These are phyloP conservation scores for Sternarchorhynchus goeldii DNA, from an alignment of 2,797 vertebrate species.

Conservation along the genomic window DNA sequence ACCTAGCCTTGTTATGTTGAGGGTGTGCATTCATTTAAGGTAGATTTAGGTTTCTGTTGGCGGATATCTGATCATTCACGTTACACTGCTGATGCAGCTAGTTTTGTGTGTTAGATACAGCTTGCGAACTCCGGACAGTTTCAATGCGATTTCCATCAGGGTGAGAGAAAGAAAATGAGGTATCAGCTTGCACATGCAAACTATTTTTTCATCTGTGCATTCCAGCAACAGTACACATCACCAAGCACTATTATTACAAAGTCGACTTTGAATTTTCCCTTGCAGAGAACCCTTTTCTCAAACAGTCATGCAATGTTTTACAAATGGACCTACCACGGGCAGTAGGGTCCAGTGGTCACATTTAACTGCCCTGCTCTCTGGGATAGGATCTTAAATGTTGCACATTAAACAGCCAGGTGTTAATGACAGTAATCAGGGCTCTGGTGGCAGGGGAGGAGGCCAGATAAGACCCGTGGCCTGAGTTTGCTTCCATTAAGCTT, in stretches of 20 bases:
- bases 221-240: not conserved
- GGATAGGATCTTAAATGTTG: not conserved
- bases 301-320: too few relatives aligned
- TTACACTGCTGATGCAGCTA: constrained; percentile 59
- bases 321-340: too few relatives aligned
- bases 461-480: not conserved
- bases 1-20: constrained; percentile 6
- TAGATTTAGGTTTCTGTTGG: constrained; percentile 13
- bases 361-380: not conserved
- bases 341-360: not conserved
- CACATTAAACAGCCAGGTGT: not conserved
- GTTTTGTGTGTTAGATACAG: constrained; percentile 26
- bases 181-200: constrained; percentile 3
- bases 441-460: not conserved
- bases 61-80: constrained; percentile 46
- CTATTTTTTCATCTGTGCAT: not conserved
- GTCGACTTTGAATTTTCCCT: too few relatives aligned
- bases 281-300: too few relatives aligned
- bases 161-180: constrained; percentile 11
- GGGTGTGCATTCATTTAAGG: not conserved
- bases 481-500: not conserved
- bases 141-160: constrained; percentile 3
- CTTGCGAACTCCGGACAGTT: not conserved
- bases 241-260: too few relatives aligned
- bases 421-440: not conserved